Base-by-base conservation (phyloP, 2,888 invertebrate genomes). In the Elegia similella region DNA sequence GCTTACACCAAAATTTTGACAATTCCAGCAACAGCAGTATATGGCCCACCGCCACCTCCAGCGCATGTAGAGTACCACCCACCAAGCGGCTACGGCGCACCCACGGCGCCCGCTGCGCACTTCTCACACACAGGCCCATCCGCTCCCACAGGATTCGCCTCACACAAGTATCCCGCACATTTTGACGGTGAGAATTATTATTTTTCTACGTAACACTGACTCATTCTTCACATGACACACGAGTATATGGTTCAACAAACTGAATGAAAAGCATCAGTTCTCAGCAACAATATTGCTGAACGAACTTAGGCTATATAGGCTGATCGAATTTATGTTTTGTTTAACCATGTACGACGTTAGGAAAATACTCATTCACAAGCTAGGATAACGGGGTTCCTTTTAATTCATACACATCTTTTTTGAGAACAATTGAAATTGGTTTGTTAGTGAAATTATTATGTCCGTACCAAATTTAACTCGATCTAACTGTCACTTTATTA, bases 51-150 rank as follows among this genome's bases (percentile, higher is more conserved):
- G 0, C 86, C 88, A 0, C 82, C 82, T 0, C 63, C 82, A 0
- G 55, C 81, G 1, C 89, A 89, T 64, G 52, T 82, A 8, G 89
- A 88, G 62, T 90, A 86, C 66, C 79, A 78, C 0, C 78, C 82
- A 0, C 80, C 90, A 0, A 82, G 76, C 50, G 80, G 76, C n/a
- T 90, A 90, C 70, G 85, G 87, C 13, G 80, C 80, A 7, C 88
- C 86, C 12, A 86, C 86, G n/a, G 89, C 86, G 44, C 83, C 89
- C 0, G 89, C 89, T 0, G 89, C 88, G 30, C 87, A 86, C 62
- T 90, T 76, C 73, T 60, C 72, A 2, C 81, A 78, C 75, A 76
- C 81, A 0, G 84, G 72, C 1, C 85, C 83, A 15, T 77, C 82
- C 0, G 75, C 75, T 2, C 88, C 92, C n/a, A 80, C 85, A 0